A percentile compares a stretch with the other conserved stretches of the same genome.
These are phyloP conservation scores for Drosophila flavopinicola DNA, from an alignment of 2,888 invertebrate species.

Conservation along the genomic window DNA sequence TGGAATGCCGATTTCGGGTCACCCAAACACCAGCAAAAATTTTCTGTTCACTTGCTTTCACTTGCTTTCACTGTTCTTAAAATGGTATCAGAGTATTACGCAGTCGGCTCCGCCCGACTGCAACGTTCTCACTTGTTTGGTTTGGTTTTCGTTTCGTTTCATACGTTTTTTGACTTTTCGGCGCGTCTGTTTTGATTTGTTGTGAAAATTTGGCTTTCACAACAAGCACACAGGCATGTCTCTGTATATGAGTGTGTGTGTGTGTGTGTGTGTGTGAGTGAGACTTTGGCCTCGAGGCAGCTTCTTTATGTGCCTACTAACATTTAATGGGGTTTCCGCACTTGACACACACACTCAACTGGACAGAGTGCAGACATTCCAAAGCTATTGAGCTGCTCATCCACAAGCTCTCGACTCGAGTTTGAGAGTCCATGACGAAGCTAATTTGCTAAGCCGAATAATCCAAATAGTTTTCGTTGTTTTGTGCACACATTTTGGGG, in stretches of 20 bases:
- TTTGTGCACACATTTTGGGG: slow-evolving; percentile 9
- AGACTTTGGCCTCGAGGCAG: slow-evolving; percentile 42
- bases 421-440: slow-evolving; percentile 37
- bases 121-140: too few relatives aligned
- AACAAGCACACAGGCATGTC: slow-evolving; percentile 50
- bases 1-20: too few relatives aligned
- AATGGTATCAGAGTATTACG: too few relatives aligned
- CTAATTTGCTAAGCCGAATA: slow-evolving; percentile 25
- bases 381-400: slow-evolving; percentile 42
- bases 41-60: too few relatives aligned
- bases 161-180: slow-evolving; percentile 54
- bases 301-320: slow-evolving; percentile 48
- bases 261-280: slow-evolving; percentile 15
- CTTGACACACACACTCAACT: slow-evolving; percentile 58
- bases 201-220: slow-evolving; percentile 77
- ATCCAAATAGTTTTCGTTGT: slow-evolving; percentile 13
- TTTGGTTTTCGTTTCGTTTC: slow-evolving; percentile 51
- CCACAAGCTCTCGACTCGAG: slow-evolving; percentile 22
- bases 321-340: slow-evolving; percentile 76
- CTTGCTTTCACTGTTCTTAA: too few relatives aligned
- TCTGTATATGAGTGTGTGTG: neutral
- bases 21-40: too few relatives aligned
- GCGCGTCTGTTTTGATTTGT: slow-evolving; percentile 71
- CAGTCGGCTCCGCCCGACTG: too few relatives aligned
- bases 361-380: slow-evolving; percentile 38